These are phyloP conservation scores for Prietella phreatophila DNA, from an alignment of 2,113 vertebrate genomes.

Conservation along the genomic window DNA sequence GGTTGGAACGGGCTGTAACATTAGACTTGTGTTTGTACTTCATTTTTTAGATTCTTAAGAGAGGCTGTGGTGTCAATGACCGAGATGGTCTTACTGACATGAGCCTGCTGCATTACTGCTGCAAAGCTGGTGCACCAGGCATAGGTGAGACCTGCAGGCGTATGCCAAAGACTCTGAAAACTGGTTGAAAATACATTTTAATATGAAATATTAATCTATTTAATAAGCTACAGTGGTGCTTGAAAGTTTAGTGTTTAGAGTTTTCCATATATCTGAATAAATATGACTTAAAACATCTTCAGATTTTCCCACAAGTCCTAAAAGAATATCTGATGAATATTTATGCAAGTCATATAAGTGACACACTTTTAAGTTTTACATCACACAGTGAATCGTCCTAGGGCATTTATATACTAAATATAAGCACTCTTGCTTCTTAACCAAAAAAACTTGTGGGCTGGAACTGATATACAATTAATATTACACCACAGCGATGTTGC, in stretches of 20 bases:
- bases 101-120: slow-evolving; percentile 95
- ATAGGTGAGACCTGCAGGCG: slow-evolving; percentile 79
- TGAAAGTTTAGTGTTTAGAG: too few species aligned
- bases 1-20: slow-evolving; percentile 9
- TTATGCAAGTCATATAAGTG: too few species aligned
- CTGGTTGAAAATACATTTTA: background rate
- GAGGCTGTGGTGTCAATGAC: slow-evolving; percentile 94
- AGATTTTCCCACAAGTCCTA: too few species aligned
- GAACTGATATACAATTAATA: too few species aligned
- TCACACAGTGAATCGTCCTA: too few species aligned
- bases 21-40: slow-evolving; percentile 28
- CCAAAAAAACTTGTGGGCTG: too few species aligned
- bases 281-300: too few species aligned
- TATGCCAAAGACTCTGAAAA: background rate
- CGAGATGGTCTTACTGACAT: slow-evolving; percentile 95
- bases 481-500: background rate
- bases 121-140: slow-evolving; percentile 95
- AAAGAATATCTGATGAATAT: too few species aligned
- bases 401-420: too few species aligned
- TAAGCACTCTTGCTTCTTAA: too few species aligned
- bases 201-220: background rate
- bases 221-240: background rate
- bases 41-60: slow-evolving; percentile 84
- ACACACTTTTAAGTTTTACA: too few species aligned
- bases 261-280: too few species aligned